Evolutionary conservation across 2,888 invertebrate genomes (phyloP).

Genomic region (Camptogramma bilineatum): DNA sequence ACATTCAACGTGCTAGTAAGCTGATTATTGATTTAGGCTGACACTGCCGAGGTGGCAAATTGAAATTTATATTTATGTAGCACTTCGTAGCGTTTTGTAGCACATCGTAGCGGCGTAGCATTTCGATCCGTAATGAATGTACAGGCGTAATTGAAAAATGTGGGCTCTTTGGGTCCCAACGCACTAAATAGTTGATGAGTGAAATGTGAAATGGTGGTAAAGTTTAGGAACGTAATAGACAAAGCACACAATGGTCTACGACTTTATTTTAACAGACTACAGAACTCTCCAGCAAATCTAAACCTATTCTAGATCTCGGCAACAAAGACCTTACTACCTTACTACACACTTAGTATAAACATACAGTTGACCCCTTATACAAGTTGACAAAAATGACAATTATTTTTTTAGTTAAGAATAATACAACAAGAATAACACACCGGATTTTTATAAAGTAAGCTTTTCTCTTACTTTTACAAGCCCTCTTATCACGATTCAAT

Average conservation of each 20-base stretch:
- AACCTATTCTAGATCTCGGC: no score
- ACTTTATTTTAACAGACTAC: no score
- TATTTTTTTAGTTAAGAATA: no score
- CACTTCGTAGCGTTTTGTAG: slow-evolving; percentile 25
- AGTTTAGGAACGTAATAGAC: neutral
- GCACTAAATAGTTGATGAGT: slow-evolving; percentile 27
- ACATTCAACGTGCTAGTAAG: slow-evolving; percentile 41
- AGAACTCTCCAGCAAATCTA: no score
- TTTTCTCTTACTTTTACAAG: neutral
- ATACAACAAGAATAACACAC: no score
- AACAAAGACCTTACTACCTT: no score
- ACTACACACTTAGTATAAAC: no score
- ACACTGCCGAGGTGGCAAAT: slow-evolving; percentile 39
- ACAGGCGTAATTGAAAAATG: slow-evolving; percentile 45
- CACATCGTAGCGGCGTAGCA: slow-evolving; percentile 19
- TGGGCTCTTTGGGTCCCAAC: slow-evolving; percentile 33
- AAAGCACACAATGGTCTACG: no score
- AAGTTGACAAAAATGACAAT: no score
- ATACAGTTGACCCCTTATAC: no score
- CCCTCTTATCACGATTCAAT: neutral
- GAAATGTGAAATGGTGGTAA: neutral
- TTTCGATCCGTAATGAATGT: slow-evolving; percentile 44
- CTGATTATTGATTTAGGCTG: slow-evolving; percentile 53
- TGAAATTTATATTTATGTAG: slow-evolving; percentile 47
- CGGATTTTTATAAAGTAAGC: no score